Percentiles rank a stretch among this genome's conserved stretches.
These are phyloP conservation scores for Hydrozoanthus tunicans DNA, from an alignment of 64 coral and sea anemone species.

Conservation along the genomic window DNA sequence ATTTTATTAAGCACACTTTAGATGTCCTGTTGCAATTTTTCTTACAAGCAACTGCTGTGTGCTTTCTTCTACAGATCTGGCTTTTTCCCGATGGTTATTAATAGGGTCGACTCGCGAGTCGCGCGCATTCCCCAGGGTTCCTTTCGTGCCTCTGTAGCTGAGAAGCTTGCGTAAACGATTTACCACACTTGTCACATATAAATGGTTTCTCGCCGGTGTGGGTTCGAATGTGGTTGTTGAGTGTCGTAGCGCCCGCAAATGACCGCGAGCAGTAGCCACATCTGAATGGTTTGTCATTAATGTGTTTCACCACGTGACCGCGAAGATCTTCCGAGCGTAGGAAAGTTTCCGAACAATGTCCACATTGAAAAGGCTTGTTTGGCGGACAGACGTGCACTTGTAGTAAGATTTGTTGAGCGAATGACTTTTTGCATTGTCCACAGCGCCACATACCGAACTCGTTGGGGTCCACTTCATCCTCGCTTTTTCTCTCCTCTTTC, in stretches of 20 bases:
- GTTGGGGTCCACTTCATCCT: conserved; percentile 14
- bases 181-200: conserved; percentile 56
- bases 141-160: conserved; percentile 62
- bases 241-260: conserved; percentile 65
- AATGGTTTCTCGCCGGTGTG: conserved; percentile 64
- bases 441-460: conserved; percentile 53
- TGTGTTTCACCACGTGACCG: conserved; percentile 62
- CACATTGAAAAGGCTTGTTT: conserved; percentile 68
- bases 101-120: conserved; percentile 20
- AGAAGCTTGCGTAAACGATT: conserved; percentile 49
- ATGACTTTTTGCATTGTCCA: conserved; percentile 61
- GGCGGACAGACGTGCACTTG: conserved; percentile 69
- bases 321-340: conserved; percentile 62
- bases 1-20: too few species aligned
- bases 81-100: not conserved
- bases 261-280: conserved; percentile 64
- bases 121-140: conserved; percentile 51
- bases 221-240: conserved; percentile 71
- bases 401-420: conserved; percentile 57
- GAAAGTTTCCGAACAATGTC: conserved; percentile 62
- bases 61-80: too few species aligned
- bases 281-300: conserved; percentile 60
- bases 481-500: not conserved
- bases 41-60: too few species aligned
- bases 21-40: too few species aligned